phyloP scores from a whole-genome alignment of 2,113 vertebrate species.

The Menidia beryllina region DNA sequence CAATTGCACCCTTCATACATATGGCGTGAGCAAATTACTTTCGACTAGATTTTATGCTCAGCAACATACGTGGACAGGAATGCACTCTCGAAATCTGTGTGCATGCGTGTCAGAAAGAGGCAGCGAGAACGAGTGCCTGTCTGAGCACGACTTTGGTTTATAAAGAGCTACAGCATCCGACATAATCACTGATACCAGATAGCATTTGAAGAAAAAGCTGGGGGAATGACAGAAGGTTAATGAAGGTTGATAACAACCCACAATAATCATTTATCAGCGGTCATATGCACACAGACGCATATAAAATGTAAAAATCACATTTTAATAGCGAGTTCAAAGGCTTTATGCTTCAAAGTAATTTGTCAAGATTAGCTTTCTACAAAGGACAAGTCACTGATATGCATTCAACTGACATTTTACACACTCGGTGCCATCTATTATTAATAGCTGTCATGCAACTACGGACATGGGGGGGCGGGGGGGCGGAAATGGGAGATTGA shows the following conservation, averaged over 20 bases:
- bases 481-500: not conserved
- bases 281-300: not conserved
- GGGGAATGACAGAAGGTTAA: conserved; percentile 45
- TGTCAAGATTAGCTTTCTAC: conserved; percentile 71
- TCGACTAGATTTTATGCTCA: conserved; percentile 5
- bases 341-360: conserved; percentile 61
- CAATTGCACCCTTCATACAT: conserved; percentile 59
- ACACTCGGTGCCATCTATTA: conserved; percentile 69
- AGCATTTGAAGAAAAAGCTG: conserved; percentile 41
- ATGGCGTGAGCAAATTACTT: conserved; percentile 39
- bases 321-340: conserved; percentile 62
- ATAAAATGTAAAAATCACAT: conserved; percentile 34
- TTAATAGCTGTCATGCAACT: conserved; percentile 67
- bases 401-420: conserved; percentile 69
- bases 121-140: not conserved
- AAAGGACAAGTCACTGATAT: conserved; percentile 64
- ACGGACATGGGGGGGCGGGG: conserved; percentile 17
- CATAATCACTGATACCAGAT: conserved; percentile 36
- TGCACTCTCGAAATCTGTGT: not conserved
- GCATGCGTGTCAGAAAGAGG: not conserved
- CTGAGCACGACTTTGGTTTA: not conserved
- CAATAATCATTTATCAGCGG: conserved; percentile 34
- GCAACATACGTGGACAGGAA: conserved; percentile 7
- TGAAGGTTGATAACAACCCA: conserved; percentile 44
- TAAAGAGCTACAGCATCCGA: conserved; percentile 10